A percentile compares a stretch with the other conserved stretches of the same genome.
Evolutionary conservation across 2,113 vertebrate genomes (phyloP).

Genomic region (Ceuthmochares aereus): DNA sequence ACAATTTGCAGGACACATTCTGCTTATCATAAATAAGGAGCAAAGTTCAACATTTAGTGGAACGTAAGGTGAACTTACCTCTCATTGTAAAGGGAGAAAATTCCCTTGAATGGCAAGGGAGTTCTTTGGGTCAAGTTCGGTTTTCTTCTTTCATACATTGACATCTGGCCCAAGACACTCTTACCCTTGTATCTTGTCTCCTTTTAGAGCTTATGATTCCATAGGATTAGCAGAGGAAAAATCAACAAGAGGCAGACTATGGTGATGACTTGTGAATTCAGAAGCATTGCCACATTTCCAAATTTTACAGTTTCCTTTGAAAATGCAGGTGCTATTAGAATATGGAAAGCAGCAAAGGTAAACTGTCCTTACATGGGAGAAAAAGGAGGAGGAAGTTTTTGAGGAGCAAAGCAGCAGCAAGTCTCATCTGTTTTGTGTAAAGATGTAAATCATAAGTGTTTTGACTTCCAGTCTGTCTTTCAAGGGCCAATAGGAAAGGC

Average conservation of each 20-base stretch:
- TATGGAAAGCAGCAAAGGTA: not conserved
- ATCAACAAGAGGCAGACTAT: not conserved
- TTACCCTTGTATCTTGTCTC: not conserved
- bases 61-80: not conserved
- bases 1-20: not conserved
- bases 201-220: not conserved
- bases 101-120: not conserved
- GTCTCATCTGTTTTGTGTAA: not conserved
- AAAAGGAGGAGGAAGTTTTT: not conserved
- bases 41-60: not conserved
- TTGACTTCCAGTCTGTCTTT: not conserved
- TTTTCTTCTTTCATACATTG: not conserved
- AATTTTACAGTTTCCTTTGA: not conserved
- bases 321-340: not conserved
- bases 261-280: not conserved
- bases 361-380: not conserved
- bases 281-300: not conserved
- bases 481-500: not conserved
- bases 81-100: not conserved
- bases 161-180: not conserved
- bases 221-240: not conserved
- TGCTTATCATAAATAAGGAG: not conserved
- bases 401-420: not conserved
- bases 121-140: not conserved
- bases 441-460: not conserved